Conservation (phyloP, 2,113 vertebrate genomes). For the Mungos mungo region DNA sequence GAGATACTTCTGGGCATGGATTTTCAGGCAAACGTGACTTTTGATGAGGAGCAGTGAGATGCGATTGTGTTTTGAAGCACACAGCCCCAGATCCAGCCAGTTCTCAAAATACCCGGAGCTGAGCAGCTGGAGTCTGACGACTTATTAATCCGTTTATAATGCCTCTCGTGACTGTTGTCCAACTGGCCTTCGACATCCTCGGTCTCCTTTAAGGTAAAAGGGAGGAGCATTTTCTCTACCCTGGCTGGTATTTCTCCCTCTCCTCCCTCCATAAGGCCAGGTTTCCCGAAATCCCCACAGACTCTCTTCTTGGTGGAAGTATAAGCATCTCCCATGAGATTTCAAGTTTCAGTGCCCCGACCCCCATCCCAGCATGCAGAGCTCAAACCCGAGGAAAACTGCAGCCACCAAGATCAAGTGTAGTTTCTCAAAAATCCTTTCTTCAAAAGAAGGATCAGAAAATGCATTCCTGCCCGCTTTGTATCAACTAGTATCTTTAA, state of each 20-base stretch:
- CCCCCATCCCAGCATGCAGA: rapidly evolving
- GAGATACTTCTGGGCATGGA: too few relatives aligned
- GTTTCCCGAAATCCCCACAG: neutral
- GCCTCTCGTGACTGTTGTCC: neutral
- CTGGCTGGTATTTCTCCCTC: neutral
- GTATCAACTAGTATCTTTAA: neutral
- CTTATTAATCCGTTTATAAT: neutral
- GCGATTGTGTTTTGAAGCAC: neutral
- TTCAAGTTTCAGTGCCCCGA: neutral
- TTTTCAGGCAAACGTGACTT: neutral
- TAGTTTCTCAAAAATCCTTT: neutral
- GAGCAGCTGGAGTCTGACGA: neutral
- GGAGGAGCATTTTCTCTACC: neutral
- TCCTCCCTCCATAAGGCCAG: neutral
- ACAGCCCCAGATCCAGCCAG: neutral
- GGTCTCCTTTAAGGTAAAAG: neutral
- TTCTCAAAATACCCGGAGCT: neutral
- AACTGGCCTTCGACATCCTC: neutral
- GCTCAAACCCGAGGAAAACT: neutral
- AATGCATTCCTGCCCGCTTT: neutral
- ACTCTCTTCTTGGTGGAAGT: neutral
- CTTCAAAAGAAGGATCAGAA: neutral
- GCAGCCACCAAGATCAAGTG: neutral
- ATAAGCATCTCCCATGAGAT: neutral
- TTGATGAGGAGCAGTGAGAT: neutral